A percentile compares a stretch with the other conserved stretches of the same genome.
phyloP scores from a whole-genome alignment of 2,888 invertebrate species.

The Microctonus aethiopoides region DNA sequence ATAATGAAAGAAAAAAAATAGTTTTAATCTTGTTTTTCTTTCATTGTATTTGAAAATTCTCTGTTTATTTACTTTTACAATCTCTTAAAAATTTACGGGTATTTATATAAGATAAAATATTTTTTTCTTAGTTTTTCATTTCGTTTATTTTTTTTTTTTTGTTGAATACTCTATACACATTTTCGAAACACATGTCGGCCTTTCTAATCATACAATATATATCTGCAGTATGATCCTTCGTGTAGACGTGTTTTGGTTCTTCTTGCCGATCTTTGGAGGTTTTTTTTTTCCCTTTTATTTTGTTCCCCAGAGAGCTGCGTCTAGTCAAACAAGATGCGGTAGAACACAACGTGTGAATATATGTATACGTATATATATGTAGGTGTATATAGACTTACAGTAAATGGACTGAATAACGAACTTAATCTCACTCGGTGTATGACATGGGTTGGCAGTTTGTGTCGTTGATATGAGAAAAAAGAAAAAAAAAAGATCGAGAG shows the following conservation, averaged over 20 bases:
- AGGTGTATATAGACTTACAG: neutral
- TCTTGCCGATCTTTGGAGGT: neutral
- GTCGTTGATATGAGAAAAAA: constrained; percentile 9
- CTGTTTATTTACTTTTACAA: constrained; percentile 48
- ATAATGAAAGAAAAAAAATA: too few relatives aligned
- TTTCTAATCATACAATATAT: constrained; percentile 45
- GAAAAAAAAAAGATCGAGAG: neutral
- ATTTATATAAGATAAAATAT: constrained; percentile 50
- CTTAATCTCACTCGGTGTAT: constrained; percentile 30
- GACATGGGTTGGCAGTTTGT: constrained; percentile 19
- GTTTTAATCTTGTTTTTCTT: too few relatives aligned
- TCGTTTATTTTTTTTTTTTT: constrained; percentile 7
- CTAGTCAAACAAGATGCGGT: constrained; percentile 28
- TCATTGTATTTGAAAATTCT: constrained; percentile 38
- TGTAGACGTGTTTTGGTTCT: constrained; percentile 2
- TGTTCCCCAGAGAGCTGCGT: constrained; percentile 19
- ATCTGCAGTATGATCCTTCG: constrained; percentile 19
- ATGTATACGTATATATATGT: neutral
- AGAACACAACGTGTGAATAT: neutral
- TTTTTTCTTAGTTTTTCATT: neutral
- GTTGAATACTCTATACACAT: neutral
- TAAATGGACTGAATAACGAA: constrained; percentile 34
- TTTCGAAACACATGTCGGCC: constrained; percentile 33
- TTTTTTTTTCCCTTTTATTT: constrained; percentile 7
- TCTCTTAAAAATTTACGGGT: constrained; percentile 42